Evolutionary conservation across 2,797 vertebrate genomes (phyloP), one percentile per base, ranked within the genome.

Genomic region (Parauchenoglanis ngamensis): DNA sequence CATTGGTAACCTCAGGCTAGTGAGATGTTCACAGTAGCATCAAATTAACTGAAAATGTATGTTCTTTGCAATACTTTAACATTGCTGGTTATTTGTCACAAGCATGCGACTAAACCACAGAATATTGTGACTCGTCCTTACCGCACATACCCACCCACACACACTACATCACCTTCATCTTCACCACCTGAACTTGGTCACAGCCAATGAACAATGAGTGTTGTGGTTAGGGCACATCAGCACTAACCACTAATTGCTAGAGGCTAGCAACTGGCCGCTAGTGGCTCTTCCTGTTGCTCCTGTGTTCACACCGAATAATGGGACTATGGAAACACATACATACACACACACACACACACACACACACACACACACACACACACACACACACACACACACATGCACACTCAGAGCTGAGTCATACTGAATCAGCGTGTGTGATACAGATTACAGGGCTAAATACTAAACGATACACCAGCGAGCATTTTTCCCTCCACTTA

Each of bases 141-240:
- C 31, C 11, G 17, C 59, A 70, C 52, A 75, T 31, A 75, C 88
- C 63, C 35, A 21, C 46, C 21, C 35, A 17, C 87, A 40, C 87
- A 81, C 72, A 63, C 83, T 40, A 23, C n/a, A 65, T 61, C 63
- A 81, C 44, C 65, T 63, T 65, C 63, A 83, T 83, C 82, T 68
- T 65, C 35, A 83, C 46, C 70, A 86, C 83, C 83, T 61, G 54
- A 84, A 77, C 93, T 93, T 90, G 90, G 91, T 67, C 93, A 94
- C 93, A 92, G 93, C 90, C 93, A 90, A 93, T 92, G 90, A 93
- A 94, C 92, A 95, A 94, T 92, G 92, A 91, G 89, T 91, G 93
- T 94, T 95, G 94, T 94, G 94, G 93, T 94, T 93, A 90, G 89
- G 91, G 91, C 93, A 91, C 15, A 40, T 65, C 63, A 92, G 91